Base-by-base conservation (phyloP, 1,140 invertebrate species). In the Euura saliciscinereae region DNA sequence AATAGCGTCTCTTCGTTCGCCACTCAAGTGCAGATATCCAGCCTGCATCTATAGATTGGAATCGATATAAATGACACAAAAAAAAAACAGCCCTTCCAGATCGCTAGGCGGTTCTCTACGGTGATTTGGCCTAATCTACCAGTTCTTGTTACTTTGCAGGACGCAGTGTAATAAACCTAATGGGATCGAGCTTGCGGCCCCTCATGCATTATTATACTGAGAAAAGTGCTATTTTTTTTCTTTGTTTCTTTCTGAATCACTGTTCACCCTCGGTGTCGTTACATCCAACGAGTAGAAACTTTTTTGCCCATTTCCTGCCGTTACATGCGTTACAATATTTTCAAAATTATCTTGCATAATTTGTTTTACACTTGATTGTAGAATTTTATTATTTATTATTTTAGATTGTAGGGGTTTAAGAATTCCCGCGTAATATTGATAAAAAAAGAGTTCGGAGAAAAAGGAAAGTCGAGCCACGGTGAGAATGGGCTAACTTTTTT, bases 91-190 rank as follows among this genome's bases (percentile, higher is more conserved):
- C 76, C 74, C 74, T 75, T 76, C 75, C 78, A 81, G 82, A 84
- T 82, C 82, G 82, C 79, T 82, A 83, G 80, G 80, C 78, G 80
- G 82, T 81, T 82, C 80, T 77, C 75, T 78, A 79, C 80, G 82
- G 80, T 84, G 82, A 84, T 84, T 84, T 79, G 82, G 79, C 78
- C 78, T 82, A 83, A 84, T 84, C 82, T 81, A 83, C 81, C 77
- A 80, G 80, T 83, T 84, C 82, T 84, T 83, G 82, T 83, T 84
- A 83, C 82, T 78, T 75, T 59, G 8, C 51, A 75, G 74, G 79
- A 82, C 76, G 80, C 82, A 78, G 79, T 82, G 82, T 84, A 84
- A 84, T 84, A 84, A 83, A 80, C 79, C 75, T 81, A 81, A 82
- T 82, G 80, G 75, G 79, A 78, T 73, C 71, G 74, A 72, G 75